Percentiles rank a stretch among this genome's conserved stretches.
Conservation (phyloP, 2,113 vertebrate species). For the Theropithecus gelada region DNA sequence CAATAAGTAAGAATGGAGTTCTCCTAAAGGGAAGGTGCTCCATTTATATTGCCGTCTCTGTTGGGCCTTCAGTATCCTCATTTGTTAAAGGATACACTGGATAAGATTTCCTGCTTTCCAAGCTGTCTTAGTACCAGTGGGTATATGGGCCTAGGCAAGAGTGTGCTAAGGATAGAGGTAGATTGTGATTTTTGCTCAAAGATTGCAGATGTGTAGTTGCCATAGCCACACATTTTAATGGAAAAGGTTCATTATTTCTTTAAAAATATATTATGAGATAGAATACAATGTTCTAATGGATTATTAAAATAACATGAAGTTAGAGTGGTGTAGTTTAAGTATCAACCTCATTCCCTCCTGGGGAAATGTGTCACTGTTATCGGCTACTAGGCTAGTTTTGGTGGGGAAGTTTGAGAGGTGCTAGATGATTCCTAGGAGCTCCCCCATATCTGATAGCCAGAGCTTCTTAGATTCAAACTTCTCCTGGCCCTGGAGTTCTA, state of each 20-base stretch:
- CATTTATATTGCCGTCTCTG: background rate
- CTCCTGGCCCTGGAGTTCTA: background rate
- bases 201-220: background rate
- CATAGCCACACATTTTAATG: background rate
- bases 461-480: background rate
- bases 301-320: background rate
- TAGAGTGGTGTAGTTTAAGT: background rate
- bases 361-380: background rate
- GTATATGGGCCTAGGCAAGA: background rate
- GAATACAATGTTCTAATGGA: background rate
- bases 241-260: background rate
- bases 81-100: background rate
- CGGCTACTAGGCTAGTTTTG: background rate
- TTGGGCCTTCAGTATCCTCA: background rate
- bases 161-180: background rate
- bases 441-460: background rate
- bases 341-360: background rate
- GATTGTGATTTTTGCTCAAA: background rate
- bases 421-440: background rate
- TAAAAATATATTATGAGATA: background rate
- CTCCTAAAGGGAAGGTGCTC: background rate
- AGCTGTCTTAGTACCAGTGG: background rate
- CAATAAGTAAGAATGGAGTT: background rate
- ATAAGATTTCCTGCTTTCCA: background rate
- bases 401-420: background rate